Evolutionary conservation across 1,140 invertebrate species (phyloP).

Genomic region (Pogonognathellus flavescens): DNA sequence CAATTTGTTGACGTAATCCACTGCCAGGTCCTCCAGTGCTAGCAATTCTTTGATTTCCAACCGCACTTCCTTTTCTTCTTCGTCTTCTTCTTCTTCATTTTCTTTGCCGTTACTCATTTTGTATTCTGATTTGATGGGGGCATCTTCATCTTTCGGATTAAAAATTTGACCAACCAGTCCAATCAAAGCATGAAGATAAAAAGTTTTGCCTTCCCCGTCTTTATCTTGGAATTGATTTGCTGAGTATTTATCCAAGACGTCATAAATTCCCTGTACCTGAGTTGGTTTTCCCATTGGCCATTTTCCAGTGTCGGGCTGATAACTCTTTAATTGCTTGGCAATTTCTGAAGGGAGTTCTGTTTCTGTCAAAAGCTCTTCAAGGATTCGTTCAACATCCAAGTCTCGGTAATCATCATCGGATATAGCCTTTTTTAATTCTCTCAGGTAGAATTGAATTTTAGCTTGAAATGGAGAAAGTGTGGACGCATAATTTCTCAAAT

Average conservation of each 20-base stretch:
- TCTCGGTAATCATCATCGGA: not conserved
- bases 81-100: too few species aligned
- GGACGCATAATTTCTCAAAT: not conserved
- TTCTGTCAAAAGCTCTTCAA: not conserved
- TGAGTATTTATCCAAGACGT: not conserved
- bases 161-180: not conserved
- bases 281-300: not conserved
- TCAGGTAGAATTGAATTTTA: conserved; percentile 8
- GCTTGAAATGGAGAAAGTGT: conserved; percentile 8
- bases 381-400: not conserved
- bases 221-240: not conserved
- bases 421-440: not conserved
- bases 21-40: not conserved
- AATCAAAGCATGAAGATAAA: not conserved
- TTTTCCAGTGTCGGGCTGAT: not conserved
- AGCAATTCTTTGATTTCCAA: not conserved
- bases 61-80: too few species aligned
- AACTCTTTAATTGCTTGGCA: too few species aligned
- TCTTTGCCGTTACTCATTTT: too few species aligned
- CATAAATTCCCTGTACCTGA: conserved; percentile 2
- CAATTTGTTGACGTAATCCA: conserved; percentile 13
- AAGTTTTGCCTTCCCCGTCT: not conserved
- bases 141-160: not conserved
- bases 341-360: not conserved
- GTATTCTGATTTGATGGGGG: too few species aligned